A percentile compares a stretch with the other conserved stretches of the same genome.
phyloP scores from a whole-genome alignment of 1,140 invertebrate species.

The Prorops nasuta region DNA sequence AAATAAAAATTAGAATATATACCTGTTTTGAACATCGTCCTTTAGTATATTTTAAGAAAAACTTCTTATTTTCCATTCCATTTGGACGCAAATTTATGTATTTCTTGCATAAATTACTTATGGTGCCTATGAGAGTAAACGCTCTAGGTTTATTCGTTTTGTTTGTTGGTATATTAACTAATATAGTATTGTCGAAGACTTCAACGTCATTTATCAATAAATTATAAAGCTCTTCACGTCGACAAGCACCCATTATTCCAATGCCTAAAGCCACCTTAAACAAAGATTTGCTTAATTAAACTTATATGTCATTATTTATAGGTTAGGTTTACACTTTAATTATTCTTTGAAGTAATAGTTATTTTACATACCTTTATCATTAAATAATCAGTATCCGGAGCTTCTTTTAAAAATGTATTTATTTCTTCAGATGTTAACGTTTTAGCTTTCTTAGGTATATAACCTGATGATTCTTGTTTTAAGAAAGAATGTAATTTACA shows the following conservation, averaged over 20 bases:
- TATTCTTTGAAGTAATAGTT: neutral
- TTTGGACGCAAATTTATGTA: slow-evolving; percentile 2
- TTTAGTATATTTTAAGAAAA: neutral
- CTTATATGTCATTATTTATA: neutral
- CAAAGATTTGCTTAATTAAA: neutral
- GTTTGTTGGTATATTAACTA: neutral
- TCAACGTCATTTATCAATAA: neutral
- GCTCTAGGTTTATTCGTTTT: neutral
- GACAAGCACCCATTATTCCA: neutral
- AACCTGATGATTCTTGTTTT: neutral
- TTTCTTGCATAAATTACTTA: neutral
- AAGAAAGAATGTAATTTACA: neutral
- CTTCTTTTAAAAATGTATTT: neutral
- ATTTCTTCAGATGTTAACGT: neutral
- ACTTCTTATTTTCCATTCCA: neutral
- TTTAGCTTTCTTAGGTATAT: neutral
- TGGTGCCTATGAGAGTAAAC: neutral
- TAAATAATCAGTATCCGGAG: neutral
- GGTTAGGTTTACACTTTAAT: neutral
- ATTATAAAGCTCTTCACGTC: neutral
- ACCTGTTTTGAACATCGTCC: neutral
- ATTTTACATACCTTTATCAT: neutral
- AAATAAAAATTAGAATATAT: too few species aligned
- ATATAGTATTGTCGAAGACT: neutral
- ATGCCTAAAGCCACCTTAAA: neutral